These are phyloP conservation scores for Euthynnus affinis DNA, from an alignment of 2,797 vertebrate species.

Conservation along the genomic window DNA sequence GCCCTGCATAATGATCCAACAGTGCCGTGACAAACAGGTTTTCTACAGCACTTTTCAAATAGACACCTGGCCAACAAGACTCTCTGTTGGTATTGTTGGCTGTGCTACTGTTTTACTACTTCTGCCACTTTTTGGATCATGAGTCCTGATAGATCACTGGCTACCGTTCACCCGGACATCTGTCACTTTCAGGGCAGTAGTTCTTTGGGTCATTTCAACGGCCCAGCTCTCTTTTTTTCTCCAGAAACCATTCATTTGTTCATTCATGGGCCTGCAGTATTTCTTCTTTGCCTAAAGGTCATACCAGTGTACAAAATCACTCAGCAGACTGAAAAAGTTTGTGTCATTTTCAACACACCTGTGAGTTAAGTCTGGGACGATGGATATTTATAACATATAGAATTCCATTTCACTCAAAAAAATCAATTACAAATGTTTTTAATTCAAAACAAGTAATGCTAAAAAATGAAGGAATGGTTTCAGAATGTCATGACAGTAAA, in stretches of 20 bases:
- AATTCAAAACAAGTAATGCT: neutral
- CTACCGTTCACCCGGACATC: neutral
- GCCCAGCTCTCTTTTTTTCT: neutral
- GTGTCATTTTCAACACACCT: slow-evolving; percentile 6
- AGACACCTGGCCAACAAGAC: neutral
- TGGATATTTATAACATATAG: neutral
- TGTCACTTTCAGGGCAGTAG: neutral
- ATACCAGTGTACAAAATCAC: neutral
- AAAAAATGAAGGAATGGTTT: neutral
- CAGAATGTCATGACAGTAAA: neutral
- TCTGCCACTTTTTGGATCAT: slow-evolving; percentile 18
- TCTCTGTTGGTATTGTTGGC: slow-evolving; percentile 7
- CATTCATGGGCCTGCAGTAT: neutral
- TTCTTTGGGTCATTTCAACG: neutral
- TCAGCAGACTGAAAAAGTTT: neutral
- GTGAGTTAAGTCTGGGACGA: neutral
- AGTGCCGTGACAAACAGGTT: slow-evolving; percentile 44
- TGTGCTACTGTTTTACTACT: slow-evolving; percentile 40
- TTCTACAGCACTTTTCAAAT: slow-evolving; percentile 40
- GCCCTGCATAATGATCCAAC: slow-evolving; percentile 50
- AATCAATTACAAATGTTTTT: neutral
- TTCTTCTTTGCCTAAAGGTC: neutral
- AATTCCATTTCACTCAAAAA: neutral
- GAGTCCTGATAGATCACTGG: slow-evolving; percentile 21
- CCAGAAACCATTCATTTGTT: neutral